Evolutionary conservation across 2,113 vertebrate genomes (phyloP).

Genomic region (Hypanus sabinus): DNA sequence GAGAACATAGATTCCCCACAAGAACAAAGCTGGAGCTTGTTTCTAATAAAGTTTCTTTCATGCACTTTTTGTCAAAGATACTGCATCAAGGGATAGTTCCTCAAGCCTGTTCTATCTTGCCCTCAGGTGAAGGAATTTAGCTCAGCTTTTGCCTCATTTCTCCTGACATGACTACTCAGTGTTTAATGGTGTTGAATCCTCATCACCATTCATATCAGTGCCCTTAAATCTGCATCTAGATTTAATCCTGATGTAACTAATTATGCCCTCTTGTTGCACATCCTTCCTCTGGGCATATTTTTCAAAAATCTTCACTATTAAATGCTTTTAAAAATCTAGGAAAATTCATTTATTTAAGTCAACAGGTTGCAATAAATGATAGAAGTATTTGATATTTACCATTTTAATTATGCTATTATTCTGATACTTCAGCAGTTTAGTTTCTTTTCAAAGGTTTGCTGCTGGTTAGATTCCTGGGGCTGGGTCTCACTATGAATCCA

Average conservation of each 20-base stretch:
- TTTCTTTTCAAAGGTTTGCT: background rate
- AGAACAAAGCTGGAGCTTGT: background rate
- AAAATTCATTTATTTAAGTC: background rate
- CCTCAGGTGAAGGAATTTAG: no score
- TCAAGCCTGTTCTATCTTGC: background rate
- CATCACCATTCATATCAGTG: background rate
- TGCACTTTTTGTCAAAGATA: background rate
- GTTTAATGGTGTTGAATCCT: background rate
- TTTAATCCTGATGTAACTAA: background rate
- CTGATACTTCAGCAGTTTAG: background rate
- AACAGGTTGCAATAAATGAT: background rate
- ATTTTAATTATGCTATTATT: background rate
- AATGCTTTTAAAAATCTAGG: background rate
- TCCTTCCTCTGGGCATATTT: background rate
- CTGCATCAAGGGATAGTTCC: background rate
- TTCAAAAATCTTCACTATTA: background rate
- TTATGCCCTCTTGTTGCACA: background rate
- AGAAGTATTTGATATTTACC: background rate
- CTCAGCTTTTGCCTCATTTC: background rate
- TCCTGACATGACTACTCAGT: no score
- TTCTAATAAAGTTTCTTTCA: background rate
- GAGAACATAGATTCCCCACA: background rate
- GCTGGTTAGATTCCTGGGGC: background rate
- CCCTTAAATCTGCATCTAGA: background rate
- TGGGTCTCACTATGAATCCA: background rate